Percentiles rank a stretch among this genome's conserved stretches.
Conservation (phyloP, 2,797 vertebrate genomes). For the Hydrolagus colliei region DNA sequence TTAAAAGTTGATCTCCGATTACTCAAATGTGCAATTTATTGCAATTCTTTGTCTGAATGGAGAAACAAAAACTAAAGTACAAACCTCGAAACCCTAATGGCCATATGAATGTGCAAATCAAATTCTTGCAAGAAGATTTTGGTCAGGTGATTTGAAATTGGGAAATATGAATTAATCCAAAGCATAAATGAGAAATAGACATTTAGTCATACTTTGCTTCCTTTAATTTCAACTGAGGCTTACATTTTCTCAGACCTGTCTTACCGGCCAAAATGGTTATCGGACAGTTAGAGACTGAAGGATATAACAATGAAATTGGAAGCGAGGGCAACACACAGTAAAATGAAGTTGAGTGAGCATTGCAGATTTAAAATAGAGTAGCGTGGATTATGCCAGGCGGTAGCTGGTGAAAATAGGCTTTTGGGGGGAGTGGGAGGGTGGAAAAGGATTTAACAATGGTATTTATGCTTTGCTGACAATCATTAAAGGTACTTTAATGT, state of each 20-base stretch:
- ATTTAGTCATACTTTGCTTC: not conserved
- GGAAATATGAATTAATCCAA: not conserved
- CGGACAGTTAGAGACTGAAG: not conserved
- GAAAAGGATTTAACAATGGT: not conserved
- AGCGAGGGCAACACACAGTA: not conserved
- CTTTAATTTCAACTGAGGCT: not conserved
- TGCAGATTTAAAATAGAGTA: not conserved
- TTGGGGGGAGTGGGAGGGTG: not conserved
- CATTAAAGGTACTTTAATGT: not conserved
- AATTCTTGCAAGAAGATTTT: not conserved
- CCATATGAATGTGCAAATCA: not conserved
- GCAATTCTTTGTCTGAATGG: not conserved
- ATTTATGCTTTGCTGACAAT: not conserved
- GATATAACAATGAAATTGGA: not conserved
- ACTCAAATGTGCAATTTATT: not conserved
- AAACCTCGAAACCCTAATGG: not conserved
- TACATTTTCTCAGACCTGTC: not conserved
- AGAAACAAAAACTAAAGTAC: not conserved
- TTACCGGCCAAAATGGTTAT: not conserved
- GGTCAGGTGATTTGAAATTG: not conserved
- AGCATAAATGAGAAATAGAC: not conserved
- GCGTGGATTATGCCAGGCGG: not conserved
- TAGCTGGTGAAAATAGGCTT: not conserved
- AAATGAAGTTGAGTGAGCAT: not conserved
- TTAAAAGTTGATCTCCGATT: not conserved